phyloP scores from a whole-genome alignment of 2,113 vertebrate species.

The Talpa occidentalis region DNA sequence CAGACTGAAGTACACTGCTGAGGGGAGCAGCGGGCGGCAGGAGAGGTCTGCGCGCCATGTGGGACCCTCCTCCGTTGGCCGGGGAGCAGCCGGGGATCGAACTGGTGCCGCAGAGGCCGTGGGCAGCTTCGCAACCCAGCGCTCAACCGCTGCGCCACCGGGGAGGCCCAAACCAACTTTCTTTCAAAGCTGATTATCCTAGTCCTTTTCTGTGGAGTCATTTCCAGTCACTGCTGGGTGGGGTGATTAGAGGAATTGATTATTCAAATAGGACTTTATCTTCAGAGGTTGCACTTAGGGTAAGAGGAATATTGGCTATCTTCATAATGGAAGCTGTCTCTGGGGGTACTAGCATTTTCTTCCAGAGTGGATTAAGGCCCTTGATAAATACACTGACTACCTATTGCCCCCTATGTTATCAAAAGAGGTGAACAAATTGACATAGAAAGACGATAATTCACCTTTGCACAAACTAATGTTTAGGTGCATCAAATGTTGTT shows the following conservation, averaged over 20 bases:
- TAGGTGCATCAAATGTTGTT: not conserved
- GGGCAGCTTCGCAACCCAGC: too few species aligned
- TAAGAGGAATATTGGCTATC: slow-evolving; percentile 72
- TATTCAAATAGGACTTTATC: slow-evolving; percentile 75
- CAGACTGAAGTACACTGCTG: too few species aligned
- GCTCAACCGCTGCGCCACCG: too few species aligned
- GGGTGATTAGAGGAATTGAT: slow-evolving; percentile 67
- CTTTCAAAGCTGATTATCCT: slow-evolving; percentile 12
- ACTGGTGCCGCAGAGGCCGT: too few species aligned
- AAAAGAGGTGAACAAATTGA: slow-evolving; percentile 66
- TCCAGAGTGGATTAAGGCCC: too few species aligned
- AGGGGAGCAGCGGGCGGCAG: too few species aligned
- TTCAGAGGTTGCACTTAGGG: slow-evolving; percentile 69
- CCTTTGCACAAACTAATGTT: slow-evolving; percentile 41
- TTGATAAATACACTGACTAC: slow-evolving; percentile 63
- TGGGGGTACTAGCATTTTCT: slow-evolving; percentile 19
- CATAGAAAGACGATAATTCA: slow-evolving; percentile 62
- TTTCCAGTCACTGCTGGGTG: slow-evolving; percentile 74
- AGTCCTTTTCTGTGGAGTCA: slow-evolving; percentile 39
- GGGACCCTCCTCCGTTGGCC: too few species aligned
- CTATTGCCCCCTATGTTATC: slow-evolving; percentile 5
- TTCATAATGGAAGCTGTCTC: slow-evolving; percentile 74
- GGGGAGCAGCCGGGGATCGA: too few species aligned
- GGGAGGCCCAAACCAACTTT: too few species aligned
- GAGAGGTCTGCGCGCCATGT: too few species aligned